These are phyloP conservation scores for Nibea albiflora DNA, from an alignment of 2,113 vertebrate genomes.

Conservation along the genomic window DNA sequence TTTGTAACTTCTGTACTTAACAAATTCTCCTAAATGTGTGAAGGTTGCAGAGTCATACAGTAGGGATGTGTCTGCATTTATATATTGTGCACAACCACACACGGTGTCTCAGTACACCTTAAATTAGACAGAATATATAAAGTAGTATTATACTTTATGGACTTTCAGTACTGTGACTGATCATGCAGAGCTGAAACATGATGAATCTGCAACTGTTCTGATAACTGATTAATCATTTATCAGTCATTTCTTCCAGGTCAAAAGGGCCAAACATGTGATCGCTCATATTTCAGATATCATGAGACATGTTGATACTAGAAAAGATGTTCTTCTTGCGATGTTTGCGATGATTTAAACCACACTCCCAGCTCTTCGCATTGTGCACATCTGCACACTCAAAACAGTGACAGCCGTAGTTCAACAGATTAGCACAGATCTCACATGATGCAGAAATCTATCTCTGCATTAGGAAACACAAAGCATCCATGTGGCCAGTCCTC, in stretches of 20 bases:
- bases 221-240: no score
- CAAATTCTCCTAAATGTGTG: background rate
- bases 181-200: no score
- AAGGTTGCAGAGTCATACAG: background rate
- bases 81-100: background rate
- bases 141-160: background rate
- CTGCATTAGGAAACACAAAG: background rate
- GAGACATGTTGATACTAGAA: background rate
- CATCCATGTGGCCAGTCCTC: background rate
- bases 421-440: slow-evolving; percentile 4
- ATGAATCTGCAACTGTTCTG: no score
- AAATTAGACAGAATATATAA: background rate
- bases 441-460: background rate
- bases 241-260: no score
- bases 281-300: background rate
- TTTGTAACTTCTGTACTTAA: background rate
- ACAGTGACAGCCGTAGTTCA: background rate
- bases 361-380: background rate
- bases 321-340: background rate
- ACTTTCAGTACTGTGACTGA: no score
- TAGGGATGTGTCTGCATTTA: background rate
- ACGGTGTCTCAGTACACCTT: background rate
- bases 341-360: background rate
- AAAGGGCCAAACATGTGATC: no score
- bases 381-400: background rate